phyloP scores from a whole-genome alignment of 2,797 vertebrate species.

The Spea hammondii region DNA sequence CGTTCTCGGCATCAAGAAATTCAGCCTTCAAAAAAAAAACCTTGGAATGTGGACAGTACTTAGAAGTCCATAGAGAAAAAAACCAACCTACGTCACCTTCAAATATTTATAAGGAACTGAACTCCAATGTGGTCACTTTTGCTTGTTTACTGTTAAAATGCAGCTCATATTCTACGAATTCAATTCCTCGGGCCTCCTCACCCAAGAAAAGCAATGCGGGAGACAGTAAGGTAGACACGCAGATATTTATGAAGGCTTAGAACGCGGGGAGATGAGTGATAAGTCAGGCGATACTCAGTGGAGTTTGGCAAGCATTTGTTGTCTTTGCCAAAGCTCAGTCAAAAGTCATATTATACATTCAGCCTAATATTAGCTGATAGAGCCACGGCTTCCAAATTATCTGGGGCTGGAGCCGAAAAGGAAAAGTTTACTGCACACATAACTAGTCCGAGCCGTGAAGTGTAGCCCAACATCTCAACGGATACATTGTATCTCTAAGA shows the following conservation, averaged over 20 bases:
- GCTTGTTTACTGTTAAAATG: conserved; percentile 64
- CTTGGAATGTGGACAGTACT: conserved; percentile 55
- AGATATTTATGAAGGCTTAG: conserved; percentile 23
- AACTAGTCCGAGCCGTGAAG: not conserved
- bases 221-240: conserved; percentile 40
- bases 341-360: not conserved
- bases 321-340: not conserved
- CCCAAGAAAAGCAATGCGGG: conserved; percentile 49
- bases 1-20: conserved; percentile 46
- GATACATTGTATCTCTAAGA: no score
- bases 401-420: not conserved
- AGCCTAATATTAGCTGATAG: not conserved
- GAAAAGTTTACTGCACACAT: not conserved
- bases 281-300: conserved; percentile 37
- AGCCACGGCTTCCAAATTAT: not conserved
- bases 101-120: conserved; percentile 69
- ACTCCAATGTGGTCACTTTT: conserved; percentile 59
- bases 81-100: conserved; percentile 64
- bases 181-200: conserved; percentile 34
- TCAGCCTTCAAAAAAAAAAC: conserved; percentile 42
- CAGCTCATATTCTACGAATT: conserved; percentile 59
- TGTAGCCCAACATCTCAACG: no score
- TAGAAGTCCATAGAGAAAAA: conserved; percentile 61
- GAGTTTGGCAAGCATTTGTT: not conserved
- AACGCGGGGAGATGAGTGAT: conserved; percentile 31